Conservation (phyloP, 2,888 invertebrate species). For the Trachelus stipa region DNA sequence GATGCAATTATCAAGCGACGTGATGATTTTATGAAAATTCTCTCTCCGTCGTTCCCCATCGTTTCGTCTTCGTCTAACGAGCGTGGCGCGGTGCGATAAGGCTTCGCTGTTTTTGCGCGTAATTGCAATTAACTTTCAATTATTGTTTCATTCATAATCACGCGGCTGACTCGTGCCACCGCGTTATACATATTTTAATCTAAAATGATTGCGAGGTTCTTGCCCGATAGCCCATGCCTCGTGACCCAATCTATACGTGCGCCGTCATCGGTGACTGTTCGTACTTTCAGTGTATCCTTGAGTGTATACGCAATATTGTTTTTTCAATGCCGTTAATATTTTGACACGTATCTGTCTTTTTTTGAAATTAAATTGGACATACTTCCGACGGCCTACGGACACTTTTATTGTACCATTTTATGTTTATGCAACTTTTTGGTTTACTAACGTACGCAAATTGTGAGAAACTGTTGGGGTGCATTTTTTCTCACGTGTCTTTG, state of each 20-base stretch:
- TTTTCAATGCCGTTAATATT: background rate
- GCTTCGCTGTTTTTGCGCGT: background rate
- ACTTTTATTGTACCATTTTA: background rate
- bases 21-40: background rate
- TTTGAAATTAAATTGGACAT: background rate
- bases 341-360: background rate
- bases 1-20: background rate
- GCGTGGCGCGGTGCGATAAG: background rate
- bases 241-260: background rate
- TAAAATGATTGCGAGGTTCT: background rate
- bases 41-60: background rate
- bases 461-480: background rate
- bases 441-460: too few species aligned
- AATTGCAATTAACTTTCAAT: constrained; percentile 7
- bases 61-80: background rate
- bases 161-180: background rate
- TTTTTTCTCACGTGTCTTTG: background rate
- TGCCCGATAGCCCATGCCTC: background rate
- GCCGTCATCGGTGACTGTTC: background rate
- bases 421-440: background rate
- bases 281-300: background rate
- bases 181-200: background rate
- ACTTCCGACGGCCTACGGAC: background rate
- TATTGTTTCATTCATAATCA: constrained; percentile 7
- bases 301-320: background rate